Base-by-base conservation (phyloP, 2,888 invertebrate species). In the Ochropleura leucogaster region DNA sequence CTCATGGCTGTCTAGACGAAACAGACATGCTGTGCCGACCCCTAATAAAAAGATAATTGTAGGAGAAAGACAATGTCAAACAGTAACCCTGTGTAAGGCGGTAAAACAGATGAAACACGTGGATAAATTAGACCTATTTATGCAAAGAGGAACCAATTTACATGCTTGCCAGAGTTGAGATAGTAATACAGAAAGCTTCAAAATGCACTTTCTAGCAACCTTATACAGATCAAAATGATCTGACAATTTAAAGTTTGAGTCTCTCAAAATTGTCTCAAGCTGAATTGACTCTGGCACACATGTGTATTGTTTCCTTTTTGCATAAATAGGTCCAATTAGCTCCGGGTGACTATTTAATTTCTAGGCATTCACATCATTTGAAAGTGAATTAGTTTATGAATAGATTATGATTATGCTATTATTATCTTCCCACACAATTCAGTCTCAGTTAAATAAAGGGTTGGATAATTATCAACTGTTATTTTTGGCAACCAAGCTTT, bases 401-500 rank as follows among this genome's bases (percentile, higher is more conserved):
- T 75, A 75, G 30, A 40, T 65, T 16, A 18, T 18, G 30, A 40
- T 65, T 16, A 18, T 18, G 74, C 44, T 59, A 74, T 65, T 74
- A 68, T 65, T 70, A 55, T 63, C 55, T 14, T 72, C 79, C 80
- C 68, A 83, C 83, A 51, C 57, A 60, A 65, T 60, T 51, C 49
- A 71, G 57, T 40, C 64, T 49, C 30, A 63, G 51, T 69, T 82
- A 77, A 82, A 79, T 51, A 51, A 66, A 82, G 57, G 66, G 66
- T 79, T 79, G 79, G 79, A 82, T 82, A 67, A 77, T 68, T 66
- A 68, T 83, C 79, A 83, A 80, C 47, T 66, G 57, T 66, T 62
- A 83, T 80, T 80, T 80, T 80, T 83, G 79, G 83, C 80, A 71
- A 82, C 79, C 83, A 70, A 68, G 55, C 51, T 83, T 72, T n/a